Evolutionary conservation across 1,140 invertebrate species (phyloP).

Genomic region (Zaprionus inermis): DNA sequence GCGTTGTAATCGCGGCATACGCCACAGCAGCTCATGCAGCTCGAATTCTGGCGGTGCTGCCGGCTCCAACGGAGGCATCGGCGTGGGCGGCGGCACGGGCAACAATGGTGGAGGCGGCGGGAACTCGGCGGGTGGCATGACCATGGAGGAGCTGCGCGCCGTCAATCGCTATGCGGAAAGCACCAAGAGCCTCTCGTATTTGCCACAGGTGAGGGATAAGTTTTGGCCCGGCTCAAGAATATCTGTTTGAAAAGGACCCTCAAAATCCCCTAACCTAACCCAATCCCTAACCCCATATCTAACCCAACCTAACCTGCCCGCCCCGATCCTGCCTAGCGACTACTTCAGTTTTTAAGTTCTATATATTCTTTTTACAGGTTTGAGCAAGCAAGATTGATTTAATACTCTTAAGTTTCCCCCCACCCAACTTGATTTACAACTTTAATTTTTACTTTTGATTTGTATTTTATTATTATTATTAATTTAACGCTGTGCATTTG

Average conservation of each 20-base stretch:
- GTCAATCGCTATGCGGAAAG: constrained; percentile 96
- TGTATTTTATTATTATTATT: constrained; percentile 51
- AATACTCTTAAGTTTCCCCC: constrained; percentile 20
- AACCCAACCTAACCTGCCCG: no score
- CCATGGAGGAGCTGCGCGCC: constrained; percentile 91
- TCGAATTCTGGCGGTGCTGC: constrained; percentile 87
- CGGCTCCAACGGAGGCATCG: constrained; percentile 88
- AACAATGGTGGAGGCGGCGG: constrained; percentile 42
- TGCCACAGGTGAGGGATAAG: constrained; percentile 91
- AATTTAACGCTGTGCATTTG: constrained; percentile 40
- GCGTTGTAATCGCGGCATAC: constrained; percentile 79
- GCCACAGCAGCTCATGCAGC: constrained; percentile 86
- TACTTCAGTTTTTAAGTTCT: constrained; percentile 71
- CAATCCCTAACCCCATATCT: background rate
- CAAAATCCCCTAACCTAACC: no score
- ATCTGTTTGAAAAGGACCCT: constrained; percentile 67
- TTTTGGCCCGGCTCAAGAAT: constrained; percentile 80
- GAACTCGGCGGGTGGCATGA: constrained; percentile 87
- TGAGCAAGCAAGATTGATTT: constrained; percentile 57
- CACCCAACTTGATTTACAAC: constrained; percentile 18
- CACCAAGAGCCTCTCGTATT: constrained; percentile 94
- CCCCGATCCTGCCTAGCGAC: constrained; percentile 26
- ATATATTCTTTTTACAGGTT: constrained; percentile 68
- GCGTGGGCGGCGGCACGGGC: constrained; percentile 33
- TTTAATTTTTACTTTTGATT: constrained; percentile 45